These are phyloP conservation scores for Drosophila subobscura DNA, from an alignment of 1,140 invertebrate genomes.

Conservation along the genomic window DNA sequence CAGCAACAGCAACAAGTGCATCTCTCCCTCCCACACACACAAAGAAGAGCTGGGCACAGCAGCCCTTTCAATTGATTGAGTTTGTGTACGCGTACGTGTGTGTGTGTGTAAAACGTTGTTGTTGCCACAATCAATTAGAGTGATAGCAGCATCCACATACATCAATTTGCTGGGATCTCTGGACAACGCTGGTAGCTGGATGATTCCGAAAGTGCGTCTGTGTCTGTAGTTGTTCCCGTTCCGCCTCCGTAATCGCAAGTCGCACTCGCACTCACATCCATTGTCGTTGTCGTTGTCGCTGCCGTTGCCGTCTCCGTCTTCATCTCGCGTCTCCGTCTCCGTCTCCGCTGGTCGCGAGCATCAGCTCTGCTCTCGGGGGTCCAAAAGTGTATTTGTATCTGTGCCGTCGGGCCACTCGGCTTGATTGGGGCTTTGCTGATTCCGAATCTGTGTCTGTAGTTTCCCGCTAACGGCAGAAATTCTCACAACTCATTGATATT, in stretches of 20 bases:
- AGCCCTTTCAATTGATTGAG: slow-evolving; percentile 36
- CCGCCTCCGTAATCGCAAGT: slow-evolving; percentile 70
- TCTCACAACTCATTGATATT: slow-evolving; percentile 81
- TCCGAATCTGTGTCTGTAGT: slow-evolving; percentile 79
- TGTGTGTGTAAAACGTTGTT: slow-evolving; percentile 20
- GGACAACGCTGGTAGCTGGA: slow-evolving; percentile 10
- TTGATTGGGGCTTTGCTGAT: slow-evolving; percentile 62
- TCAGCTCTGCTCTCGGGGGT: slow-evolving; percentile 13
- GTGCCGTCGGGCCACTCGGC: slow-evolving; percentile 45
- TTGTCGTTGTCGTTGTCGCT: slow-evolving; percentile 23
- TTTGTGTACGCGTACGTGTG: slow-evolving; percentile 1
- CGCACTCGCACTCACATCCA: slow-evolving; percentile 17
- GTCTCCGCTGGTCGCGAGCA: slow-evolving; percentile 9
- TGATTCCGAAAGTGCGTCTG: slow-evolving; percentile 44
- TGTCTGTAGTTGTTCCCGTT: slow-evolving; percentile 56
- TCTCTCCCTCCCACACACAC: neutral
- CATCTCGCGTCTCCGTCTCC: no score
- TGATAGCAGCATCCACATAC: slow-evolving; percentile 40
- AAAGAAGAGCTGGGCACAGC: slow-evolving; percentile 18
- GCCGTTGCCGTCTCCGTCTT: slow-evolving; percentile 50
- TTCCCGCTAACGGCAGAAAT: slow-evolving; percentile 80
- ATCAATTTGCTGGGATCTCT: slow-evolving; percentile 50
- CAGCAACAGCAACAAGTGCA: slow-evolving; percentile 55
- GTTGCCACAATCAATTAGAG: slow-evolving; percentile 61
- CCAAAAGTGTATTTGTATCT: slow-evolving; percentile 18